Evolutionary conservation across 2,797 vertebrate genomes (phyloP).

Genomic region (Melopsittacus undulatus): DNA sequence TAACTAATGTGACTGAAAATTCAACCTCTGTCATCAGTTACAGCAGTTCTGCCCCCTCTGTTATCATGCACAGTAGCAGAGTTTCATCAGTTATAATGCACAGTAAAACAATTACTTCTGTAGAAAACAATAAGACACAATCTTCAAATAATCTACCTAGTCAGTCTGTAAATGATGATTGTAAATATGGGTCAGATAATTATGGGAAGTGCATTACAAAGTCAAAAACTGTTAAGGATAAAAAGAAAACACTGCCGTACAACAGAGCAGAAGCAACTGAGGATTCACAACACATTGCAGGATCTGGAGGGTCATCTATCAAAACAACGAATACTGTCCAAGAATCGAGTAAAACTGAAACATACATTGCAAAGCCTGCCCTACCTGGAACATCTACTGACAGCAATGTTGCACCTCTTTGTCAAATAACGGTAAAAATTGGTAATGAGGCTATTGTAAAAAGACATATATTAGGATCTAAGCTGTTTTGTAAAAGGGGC

Average conservation of each 20-base stretch:
- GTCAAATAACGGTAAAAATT: constrained; percentile 98
- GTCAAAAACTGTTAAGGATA: constrained; percentile 73
- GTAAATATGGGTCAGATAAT: constrained; percentile 75
- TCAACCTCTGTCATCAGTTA: constrained; percentile 81
- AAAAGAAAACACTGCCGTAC: constrained; percentile 55
- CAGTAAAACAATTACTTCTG: constrained; percentile 74
- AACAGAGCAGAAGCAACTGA: constrained; percentile 81
- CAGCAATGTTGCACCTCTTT: constrained; percentile 89
- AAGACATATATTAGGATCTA: constrained; percentile 92
- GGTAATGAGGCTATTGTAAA: constrained; percentile 96
- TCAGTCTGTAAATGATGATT: constrained; percentile 67
- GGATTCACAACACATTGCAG: constrained; percentile 74
- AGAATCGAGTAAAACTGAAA: constrained; percentile 87
- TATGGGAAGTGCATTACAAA: constrained; percentile 41
- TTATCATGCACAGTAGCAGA: constrained; percentile 81
- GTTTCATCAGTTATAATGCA: constrained; percentile 80
- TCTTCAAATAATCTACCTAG: constrained; percentile 3
- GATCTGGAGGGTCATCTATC: constrained; percentile 72
- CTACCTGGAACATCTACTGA: constrained; percentile 91
- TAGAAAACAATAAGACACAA: constrained; percentile 57
- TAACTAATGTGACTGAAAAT: constrained; percentile 57
- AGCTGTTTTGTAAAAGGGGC: constrained; percentile 87
- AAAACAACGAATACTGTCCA: constrained; percentile 63
- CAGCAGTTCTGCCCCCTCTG: constrained; percentile 78
- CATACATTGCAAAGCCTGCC: constrained; percentile 96